A percentile compares a stretch with the other conserved stretches of the same genome.
Evolutionary conservation across 2,888 invertebrate species (phyloP).

Genomic region (Saturnia pavonia): DNA sequence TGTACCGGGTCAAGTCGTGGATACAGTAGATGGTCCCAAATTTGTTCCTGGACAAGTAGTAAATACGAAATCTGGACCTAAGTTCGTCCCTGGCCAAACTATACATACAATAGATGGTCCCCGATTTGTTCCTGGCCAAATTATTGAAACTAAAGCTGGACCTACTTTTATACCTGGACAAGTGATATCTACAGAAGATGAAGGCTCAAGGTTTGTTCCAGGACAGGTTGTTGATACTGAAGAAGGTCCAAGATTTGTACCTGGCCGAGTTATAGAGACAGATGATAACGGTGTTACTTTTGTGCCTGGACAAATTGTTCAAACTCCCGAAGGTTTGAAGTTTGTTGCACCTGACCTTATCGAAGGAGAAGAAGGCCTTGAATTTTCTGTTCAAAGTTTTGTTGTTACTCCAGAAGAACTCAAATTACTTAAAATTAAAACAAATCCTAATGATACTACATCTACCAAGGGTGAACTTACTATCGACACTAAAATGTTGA

Average conservation of each 20-base stretch:
- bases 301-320: slow-evolving; percentile 89
- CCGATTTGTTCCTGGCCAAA: slow-evolving; percentile 90
- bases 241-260: slow-evolving; percentile 86
- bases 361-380: slow-evolving; percentile 84
- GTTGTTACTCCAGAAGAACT: slow-evolving; percentile 78
- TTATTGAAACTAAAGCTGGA: slow-evolving; percentile 87
- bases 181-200: slow-evolving; percentile 85
- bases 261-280: slow-evolving; percentile 87
- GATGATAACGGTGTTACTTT: slow-evolving; percentile 87
- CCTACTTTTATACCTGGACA: slow-evolving; percentile 90
- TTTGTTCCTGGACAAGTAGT: slow-evolving; percentile 91
- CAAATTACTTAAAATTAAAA: slow-evolving; percentile 75
- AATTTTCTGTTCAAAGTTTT: slow-evolving; percentile 88
- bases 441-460: slow-evolving; percentile 75
- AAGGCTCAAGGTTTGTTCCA: slow-evolving; percentile 83
- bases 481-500: slow-evolving; percentile 84
- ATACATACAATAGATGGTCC: slow-evolving; percentile 86
- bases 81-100: slow-evolving; percentile 87
- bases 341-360: slow-evolving; percentile 86
- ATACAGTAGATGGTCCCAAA: slow-evolving; percentile 85
- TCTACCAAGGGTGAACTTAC: slow-evolving; percentile 82
- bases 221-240: slow-evolving; percentile 88
- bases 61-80: slow-evolving; percentile 84
- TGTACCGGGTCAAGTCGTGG: slow-evolving; percentile 87
- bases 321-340: slow-evolving; percentile 86